Conservation (phyloP, 1,140 invertebrate species). For the Sycophaga agraensis region DNA sequence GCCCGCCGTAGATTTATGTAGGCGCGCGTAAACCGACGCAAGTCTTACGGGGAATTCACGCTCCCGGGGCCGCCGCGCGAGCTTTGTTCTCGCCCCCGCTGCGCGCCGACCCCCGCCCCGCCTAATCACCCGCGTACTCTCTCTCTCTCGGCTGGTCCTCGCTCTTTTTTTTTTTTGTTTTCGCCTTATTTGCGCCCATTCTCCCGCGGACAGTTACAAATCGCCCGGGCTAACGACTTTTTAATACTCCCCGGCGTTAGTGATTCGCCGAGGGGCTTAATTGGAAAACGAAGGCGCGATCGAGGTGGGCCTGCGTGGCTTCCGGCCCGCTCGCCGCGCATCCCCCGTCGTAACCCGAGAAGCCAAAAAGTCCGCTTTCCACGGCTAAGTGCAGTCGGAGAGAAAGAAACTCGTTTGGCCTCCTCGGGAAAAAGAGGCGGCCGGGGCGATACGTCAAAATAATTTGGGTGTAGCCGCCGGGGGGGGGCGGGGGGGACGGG, state of each 20-base stretch:
- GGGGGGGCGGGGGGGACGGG: no score
- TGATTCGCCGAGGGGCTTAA: no score
- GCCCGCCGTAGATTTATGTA: neutral
- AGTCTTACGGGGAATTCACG: neutral
- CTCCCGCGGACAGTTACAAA: conserved; percentile 1
- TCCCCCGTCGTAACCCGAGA: no score
- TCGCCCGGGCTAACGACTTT: conserved; percentile 1
- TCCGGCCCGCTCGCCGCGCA: no score
- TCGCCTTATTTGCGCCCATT: neutral
- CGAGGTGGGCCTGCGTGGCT: no score
- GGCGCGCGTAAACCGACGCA: neutral
- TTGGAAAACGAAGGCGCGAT: neutral
- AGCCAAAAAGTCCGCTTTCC: no score
- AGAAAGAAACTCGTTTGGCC: no score
- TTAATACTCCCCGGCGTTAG: neutral
- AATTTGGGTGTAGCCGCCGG: no score
- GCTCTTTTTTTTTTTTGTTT: neutral
- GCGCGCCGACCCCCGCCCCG: neutral
- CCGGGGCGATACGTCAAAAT: no score
- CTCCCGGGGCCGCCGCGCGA: no score
- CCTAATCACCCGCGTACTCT: neutral
- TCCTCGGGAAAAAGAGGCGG: no score
- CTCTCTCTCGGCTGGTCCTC: neutral
- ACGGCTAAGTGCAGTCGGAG: no score
- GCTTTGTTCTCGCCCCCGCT: neutral